Base-by-base conservation (phyloP, 2,888 invertebrate genomes). In the Thyatira batis region DNA sequence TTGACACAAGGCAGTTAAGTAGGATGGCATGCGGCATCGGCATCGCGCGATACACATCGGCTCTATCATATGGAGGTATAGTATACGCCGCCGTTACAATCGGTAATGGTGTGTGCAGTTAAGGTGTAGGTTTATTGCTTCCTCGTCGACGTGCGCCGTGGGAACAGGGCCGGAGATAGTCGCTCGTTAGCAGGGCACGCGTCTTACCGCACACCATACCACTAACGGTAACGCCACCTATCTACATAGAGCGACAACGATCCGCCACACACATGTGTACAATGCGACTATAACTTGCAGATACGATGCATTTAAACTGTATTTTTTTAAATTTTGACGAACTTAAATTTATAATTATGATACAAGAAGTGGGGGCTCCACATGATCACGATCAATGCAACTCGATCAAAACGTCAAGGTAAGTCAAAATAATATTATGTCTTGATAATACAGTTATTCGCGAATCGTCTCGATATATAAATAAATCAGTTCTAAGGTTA, bases 111-210 rank as follows among this genome's bases (percentile, higher is more conserved):
- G 81, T 85, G 82, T 85, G 88, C 89, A 87, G 91, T 88, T 88
- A 89, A 85, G 87, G 89, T 85, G 83, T 89, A 85, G 84, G 84
- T 87, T 90, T 90, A 91, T 90, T 90, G 80, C 90, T 90, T 91
- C 91, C 91, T 87, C 73, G 81, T 78, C 73, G 81, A 74, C 74
- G 77, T 72, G 80, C 80, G 81, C 71, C 80, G 84, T 87, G 89
- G 82, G 87, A 90, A 85, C 84, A 82, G 76, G 76, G 78, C 86
- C 88, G 85, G 87, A 91, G 88, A 91, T 89, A 87, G 87, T 84
- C 75, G 80, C 85, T 85, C 85, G 87, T 87, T 87, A 87, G 78
- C 79, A 79, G 75, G 80, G 80, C 84, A 85, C 82, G 80, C 80
- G 83, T 78, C 77, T 71, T 65, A 53, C 61, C 63, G 63, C 70